Conservation (phyloP, 2,888 invertebrate species). For the Mycogona germanica region DNA sequence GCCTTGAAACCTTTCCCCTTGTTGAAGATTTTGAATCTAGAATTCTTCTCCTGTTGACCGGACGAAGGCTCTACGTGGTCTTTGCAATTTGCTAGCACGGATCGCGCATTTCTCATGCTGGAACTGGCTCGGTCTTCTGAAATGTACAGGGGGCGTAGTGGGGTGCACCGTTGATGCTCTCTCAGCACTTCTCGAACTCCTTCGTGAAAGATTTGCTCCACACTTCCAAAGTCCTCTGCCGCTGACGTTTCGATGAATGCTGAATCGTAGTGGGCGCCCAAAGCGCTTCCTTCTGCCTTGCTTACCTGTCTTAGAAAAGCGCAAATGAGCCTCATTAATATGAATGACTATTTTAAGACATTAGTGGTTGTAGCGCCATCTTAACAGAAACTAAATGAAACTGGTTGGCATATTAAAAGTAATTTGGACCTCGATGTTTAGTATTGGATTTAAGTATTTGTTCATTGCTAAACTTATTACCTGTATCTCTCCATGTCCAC, state of each 20-base stretch:
- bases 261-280: constrained; percentile 31
- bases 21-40: constrained; percentile 24
- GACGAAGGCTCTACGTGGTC: background rate
- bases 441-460: no score
- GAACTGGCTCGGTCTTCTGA: constrained; percentile 5
- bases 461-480: no score
- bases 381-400: no score
- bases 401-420: no score
- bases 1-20: constrained; percentile 23
- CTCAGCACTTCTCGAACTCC: constrained; percentile 30
- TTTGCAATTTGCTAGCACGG: background rate
- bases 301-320: constrained; percentile 21
- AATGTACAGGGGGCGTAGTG: constrained; percentile 30
- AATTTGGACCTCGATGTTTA: no score
- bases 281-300: constrained; percentile 26
- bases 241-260: constrained; percentile 34
- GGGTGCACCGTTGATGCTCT: constrained; percentile 29
- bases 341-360: no score
- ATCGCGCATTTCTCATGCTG: background rate
- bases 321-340: no score
- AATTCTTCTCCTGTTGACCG: constrained; percentile 9
- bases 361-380: no score
- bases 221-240: constrained; percentile 34
- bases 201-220: constrained; percentile 32
- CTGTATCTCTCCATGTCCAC: constrained; percentile 38